phyloP scores from a whole-genome alignment of 2,888 invertebrate species.

The Hyles lineata region DNA sequence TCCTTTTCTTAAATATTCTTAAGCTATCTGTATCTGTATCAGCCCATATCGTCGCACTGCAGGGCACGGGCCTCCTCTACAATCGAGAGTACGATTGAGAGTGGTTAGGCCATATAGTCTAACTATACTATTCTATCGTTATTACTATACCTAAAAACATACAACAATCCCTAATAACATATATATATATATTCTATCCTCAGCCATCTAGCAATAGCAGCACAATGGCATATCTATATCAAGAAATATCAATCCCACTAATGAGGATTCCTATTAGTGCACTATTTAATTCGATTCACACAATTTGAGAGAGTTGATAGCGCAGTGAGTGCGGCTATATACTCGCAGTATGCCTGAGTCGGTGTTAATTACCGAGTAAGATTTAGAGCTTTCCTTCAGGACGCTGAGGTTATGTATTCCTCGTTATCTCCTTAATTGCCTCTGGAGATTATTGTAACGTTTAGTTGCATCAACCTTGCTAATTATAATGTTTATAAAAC shows the following conservation, averaged over 20 bases:
- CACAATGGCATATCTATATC: no score
- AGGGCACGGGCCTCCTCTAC: no score
- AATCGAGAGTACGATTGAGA: no score
- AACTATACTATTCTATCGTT: no score
- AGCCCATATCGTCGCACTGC: no score
- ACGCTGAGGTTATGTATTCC: constrained; percentile 49
- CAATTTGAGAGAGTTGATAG: background rate
- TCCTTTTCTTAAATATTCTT: no score
- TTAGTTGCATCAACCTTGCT: constrained; percentile 17
- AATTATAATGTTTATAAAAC: background rate
- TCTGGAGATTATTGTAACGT: constrained; percentile 28
- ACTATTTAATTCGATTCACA: constrained; percentile 13
- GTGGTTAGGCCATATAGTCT: no score
- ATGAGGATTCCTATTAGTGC: background rate
- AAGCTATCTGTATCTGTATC: no score
- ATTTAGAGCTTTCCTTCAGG: constrained; percentile 54
- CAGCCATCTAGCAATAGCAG: no score
- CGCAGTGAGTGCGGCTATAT: constrained; percentile 17
- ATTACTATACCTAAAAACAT: no score
- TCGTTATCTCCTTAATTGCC: constrained; percentile 52
- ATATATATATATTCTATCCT: no score
- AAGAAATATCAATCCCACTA: background rate
- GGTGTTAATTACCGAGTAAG: constrained; percentile 56
- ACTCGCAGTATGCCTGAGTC: constrained; percentile 44
- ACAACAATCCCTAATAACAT: no score